Percentiles rank a stretch among this genome's conserved stretches.
Conservation (phyloP, 1,140 invertebrate species). For the Neoseiulus cucumeris region DNA sequence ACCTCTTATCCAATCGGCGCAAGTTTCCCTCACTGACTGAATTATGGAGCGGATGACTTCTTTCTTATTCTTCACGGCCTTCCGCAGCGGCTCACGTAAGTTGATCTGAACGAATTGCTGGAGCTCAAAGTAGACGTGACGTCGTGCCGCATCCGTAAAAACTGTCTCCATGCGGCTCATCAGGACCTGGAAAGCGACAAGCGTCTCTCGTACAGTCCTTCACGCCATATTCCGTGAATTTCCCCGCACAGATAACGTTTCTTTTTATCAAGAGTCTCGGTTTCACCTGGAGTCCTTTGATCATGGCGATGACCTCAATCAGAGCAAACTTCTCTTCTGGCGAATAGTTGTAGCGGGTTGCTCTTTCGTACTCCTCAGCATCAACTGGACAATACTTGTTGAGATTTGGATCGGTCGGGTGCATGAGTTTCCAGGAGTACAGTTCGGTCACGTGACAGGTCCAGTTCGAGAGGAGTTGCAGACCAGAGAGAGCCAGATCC, state of each 20-base stretch:
- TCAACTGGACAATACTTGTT: conserved; percentile 77
- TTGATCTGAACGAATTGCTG: conserved; percentile 90
- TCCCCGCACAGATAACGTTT: too few species aligned
- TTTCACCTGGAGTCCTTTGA: conserved; percentile 86
- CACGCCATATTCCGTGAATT: too few species aligned
- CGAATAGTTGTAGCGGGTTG: conserved; percentile 92
- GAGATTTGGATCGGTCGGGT: conserved; percentile 91
- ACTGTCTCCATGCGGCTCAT: conserved; percentile 96
- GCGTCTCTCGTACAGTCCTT: too few species aligned
- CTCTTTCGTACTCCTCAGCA: conserved; percentile 97
- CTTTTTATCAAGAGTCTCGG: too few species aligned
- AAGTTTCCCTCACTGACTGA: conserved; percentile 82
- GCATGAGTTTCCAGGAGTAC: conserved; percentile 92
- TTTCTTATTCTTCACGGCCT: conserved; percentile 95
- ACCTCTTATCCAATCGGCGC: conserved; percentile 84
- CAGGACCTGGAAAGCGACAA: conserved; percentile 29
- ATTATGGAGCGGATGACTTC: conserved; percentile 83
- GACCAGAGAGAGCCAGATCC: conserved; percentile 68
- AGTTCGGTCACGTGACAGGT: conserved; percentile 91
- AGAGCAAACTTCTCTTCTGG: conserved; percentile 94
- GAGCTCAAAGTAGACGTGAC: conserved; percentile 85
- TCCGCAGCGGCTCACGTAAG: conserved; percentile 74
- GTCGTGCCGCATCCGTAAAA: conserved; percentile 81
- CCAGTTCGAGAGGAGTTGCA: conserved; percentile 89
- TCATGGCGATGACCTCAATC: conserved; percentile 92